phyloP scores from a whole-genome alignment of 1,140 invertebrate genomes.

The Gerris buenoi region DNA sequence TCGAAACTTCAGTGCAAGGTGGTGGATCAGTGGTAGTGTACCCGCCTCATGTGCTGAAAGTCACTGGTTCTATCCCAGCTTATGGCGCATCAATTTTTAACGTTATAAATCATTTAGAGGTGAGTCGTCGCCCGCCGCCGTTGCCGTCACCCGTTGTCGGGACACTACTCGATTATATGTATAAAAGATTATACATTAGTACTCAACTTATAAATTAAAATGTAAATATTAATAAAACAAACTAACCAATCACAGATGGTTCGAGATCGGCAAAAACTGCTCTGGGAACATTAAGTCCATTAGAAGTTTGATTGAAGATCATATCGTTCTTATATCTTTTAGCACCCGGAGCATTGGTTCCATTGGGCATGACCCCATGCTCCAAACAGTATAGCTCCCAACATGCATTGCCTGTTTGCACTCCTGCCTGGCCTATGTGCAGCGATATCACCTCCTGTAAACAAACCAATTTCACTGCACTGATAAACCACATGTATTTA shows the following conservation, averaged over 20 bases:
- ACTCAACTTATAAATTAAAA: not conserved
- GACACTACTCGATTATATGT: too few species aligned
- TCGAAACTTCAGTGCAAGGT: too few species aligned
- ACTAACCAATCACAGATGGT: conserved; percentile 24
- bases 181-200: not conserved
- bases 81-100: too few species aligned
- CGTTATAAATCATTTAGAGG: too few species aligned
- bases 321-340: not conserved
- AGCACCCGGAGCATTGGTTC: not conserved
- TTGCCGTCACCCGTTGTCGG: too few species aligned
- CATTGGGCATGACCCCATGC: conserved; percentile 33
- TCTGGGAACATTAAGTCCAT: conserved; percentile 40
- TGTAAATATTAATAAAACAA: not conserved
- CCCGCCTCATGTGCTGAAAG: too few species aligned
- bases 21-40: too few species aligned
- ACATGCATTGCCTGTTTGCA: conserved; percentile 68
- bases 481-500: too few species aligned
- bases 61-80: too few species aligned
- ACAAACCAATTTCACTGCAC: too few species aligned
- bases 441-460: conserved; percentile 41
- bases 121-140: too few species aligned
- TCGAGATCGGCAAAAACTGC: conserved; percentile 35
- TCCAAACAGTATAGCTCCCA: conserved; percentile 73
- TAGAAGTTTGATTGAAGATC: conserved; percentile 46
- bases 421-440: conserved; percentile 71